Conservation (phyloP, 2,888 invertebrate genomes). For the Polyommatus icarus region DNA sequence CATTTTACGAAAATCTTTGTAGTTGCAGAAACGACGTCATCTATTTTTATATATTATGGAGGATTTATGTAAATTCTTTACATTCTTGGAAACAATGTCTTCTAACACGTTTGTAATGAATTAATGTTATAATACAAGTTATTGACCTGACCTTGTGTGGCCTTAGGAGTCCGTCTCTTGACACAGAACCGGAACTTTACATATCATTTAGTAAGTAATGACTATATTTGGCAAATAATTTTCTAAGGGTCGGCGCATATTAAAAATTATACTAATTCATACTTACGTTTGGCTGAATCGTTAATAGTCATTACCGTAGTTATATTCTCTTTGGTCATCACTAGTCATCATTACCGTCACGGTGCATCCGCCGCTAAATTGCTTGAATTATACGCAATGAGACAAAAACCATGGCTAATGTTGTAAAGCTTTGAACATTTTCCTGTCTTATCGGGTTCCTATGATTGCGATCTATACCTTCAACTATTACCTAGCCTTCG, state of each 20-base stretch:
- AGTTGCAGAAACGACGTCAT: neutral
- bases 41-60: neutral
- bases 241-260: too few species aligned
- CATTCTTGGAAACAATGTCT: neutral
- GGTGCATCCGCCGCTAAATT: neutral
- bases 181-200: neutral
- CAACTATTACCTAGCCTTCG: too few species aligned
- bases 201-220: neutral
- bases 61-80: neutral
- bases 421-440: neutral
- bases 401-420: neutral
- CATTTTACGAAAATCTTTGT: too few species aligned
- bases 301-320: neutral
- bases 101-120: conserved; percentile 6
- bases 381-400: neutral
- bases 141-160: conserved; percentile 8
- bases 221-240: neutral
- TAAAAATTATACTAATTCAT: neutral
- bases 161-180: neutral
- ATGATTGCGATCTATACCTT: neutral
- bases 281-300: neutral
- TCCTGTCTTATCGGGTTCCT: neutral
- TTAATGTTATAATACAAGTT: neutral
- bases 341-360: neutral
- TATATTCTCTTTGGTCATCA: neutral